Base-by-base conservation (phyloP, 2,797 vertebrate genomes). In the Manis javanica region DNA sequence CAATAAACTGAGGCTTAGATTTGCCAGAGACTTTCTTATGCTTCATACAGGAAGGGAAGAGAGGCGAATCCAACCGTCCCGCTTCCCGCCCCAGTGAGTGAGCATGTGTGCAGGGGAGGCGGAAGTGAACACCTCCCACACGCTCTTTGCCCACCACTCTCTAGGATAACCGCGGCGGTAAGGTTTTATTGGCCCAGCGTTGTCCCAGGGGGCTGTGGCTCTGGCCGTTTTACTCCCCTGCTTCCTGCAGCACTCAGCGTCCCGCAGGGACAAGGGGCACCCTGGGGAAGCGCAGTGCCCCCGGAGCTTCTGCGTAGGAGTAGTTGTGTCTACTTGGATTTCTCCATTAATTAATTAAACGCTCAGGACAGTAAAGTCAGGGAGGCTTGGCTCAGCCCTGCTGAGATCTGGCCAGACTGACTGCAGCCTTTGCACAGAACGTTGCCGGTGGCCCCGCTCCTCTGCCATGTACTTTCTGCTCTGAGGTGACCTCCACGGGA, bases 191-290 rank as follows among this genome's bases (percentile, higher is more conserved):
- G 81, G 59, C 46, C 55, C 37, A 5, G 10, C 13, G 2, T 71
- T 74, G 91, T 49, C 55, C 3, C 5, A 46, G 49, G 90, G 34
- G 42, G 71, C 37, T 10, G 59, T 15, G 34, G 51, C 89, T 51
- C 75, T 31, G 72, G 21, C 34, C 26, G 2, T 21, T 6, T 3
- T 39, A 37, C 53, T 63, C 53, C 61, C 55, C 63, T n/a, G 63
- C 86, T 90, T 86, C 74, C 95, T 66, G 74, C 57, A 86, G 90
- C 46, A 57, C 42, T 29, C 21, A 53, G 34, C 24, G 26, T 16
- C 68, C 37, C 19, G 46, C 59, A 2, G 68, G 1, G 78, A 74
- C 75, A 42, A 63, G 90, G 83, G 19, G 71, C 16, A 4, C 1
- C 5, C n/a, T 16, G 3, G 26, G 63, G 57, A 1, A 9, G 24